These are phyloP conservation scores for Misgurnus mizolepis DNA, from an alignment of 2,113 vertebrate genomes.

Conservation along the genomic window DNA sequence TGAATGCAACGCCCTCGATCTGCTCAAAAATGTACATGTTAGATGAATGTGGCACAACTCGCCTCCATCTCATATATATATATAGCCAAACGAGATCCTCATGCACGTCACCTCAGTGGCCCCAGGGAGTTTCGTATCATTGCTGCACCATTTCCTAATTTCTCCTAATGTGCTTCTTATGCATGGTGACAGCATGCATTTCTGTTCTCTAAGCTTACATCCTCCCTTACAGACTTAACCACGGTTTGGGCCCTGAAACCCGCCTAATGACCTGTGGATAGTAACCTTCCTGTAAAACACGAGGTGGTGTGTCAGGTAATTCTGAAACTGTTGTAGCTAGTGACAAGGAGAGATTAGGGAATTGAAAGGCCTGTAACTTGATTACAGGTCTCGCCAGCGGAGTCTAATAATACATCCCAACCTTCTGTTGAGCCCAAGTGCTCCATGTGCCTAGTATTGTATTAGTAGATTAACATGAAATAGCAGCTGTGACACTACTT, in stretches of 20 bases:
- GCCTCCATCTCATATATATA: constrained; percentile 54
- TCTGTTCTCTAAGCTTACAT: constrained; percentile 56
- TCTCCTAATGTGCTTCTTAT: constrained; percentile 37
- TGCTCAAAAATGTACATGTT: constrained; percentile 55
- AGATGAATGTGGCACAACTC: constrained; percentile 43
- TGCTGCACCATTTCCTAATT: constrained; percentile 41
- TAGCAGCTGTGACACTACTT: constrained; percentile 65
- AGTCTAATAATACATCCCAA: constrained; percentile 63
- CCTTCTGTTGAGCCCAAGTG: constrained; percentile 66
- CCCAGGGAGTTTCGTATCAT: constrained; percentile 10
- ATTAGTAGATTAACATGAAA: constrained; percentile 71
- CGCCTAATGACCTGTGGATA: constrained; percentile 48
- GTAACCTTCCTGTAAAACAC: constrained; percentile 64
- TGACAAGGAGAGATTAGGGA: constrained; percentile 72
- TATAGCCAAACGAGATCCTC: constrained; percentile 41
- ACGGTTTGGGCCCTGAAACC: constrained; percentile 56
- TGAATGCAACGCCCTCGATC: constrained; percentile 43
- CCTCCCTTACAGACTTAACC: constrained; percentile 54
- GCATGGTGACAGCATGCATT: constrained; percentile 65
- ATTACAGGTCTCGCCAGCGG: constrained; percentile 68
- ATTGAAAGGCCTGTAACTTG: constrained; percentile 72
- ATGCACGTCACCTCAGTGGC: constrained; percentile 50
- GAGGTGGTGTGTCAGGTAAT: constrained; percentile 63
- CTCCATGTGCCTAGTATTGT: constrained; percentile 62
- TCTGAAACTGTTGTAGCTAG: constrained; percentile 67